phyloP scores from a whole-genome alignment of 2,797 vertebrate genomes.

The Enteromius mattozi region DNA sequence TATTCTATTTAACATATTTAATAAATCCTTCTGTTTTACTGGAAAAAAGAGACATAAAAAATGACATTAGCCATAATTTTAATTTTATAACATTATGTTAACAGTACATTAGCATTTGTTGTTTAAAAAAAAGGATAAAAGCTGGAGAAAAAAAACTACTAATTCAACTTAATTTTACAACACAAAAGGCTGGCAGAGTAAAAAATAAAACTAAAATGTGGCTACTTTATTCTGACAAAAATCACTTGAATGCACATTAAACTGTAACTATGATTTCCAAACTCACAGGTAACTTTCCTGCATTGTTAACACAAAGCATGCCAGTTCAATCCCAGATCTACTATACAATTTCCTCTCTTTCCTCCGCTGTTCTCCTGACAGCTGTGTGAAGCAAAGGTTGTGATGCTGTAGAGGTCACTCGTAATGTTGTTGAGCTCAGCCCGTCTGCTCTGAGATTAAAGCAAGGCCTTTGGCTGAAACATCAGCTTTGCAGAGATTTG shows the following conservation, averaged over 20 bases:
- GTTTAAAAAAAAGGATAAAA: not conserved
- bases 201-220: not conserved
- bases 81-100: not conserved
- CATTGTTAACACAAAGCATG: not conserved
- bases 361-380: not conserved
- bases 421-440: conserved; percentile 24
- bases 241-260: not conserved
- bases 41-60: not conserved
- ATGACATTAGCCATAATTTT: not conserved
- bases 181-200: not conserved
- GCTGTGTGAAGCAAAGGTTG: conserved; percentile 11
- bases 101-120: not conserved
- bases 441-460: conserved; percentile 40
- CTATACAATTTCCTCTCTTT: not conserved
- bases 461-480: conserved; percentile 28
- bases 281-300: not conserved
- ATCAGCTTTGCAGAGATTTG: conserved; percentile 49
- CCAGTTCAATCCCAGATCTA: not conserved
- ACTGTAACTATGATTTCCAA: not conserved
- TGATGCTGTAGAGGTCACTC: conserved; percentile 40
- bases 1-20: not conserved
- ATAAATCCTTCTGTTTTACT: not conserved
- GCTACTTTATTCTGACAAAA: not conserved
- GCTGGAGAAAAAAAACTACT: not conserved
- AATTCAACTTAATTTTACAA: not conserved